Conservation (phyloP, 2,797 vertebrate genomes). For the Acrossocheilus fasciatus region DNA sequence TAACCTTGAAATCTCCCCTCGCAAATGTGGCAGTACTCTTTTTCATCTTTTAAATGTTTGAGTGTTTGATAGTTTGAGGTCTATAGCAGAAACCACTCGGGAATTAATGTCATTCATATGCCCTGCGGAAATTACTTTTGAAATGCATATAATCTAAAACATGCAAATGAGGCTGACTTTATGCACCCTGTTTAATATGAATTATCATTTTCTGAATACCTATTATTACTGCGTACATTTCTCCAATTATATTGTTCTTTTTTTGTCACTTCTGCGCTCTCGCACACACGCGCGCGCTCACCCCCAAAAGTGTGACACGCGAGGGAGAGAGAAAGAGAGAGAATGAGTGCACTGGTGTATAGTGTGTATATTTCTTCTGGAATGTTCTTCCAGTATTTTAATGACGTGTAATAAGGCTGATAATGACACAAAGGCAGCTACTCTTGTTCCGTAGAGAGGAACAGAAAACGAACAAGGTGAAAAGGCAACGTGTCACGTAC, state of each 20-base stretch:
- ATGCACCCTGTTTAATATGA: conserved; percentile 99
- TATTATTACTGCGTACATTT: conserved; percentile 98
- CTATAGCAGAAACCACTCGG: conserved; percentile 87
- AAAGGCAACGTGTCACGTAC: conserved; percentile 31
- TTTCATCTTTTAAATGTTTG: conserved; percentile 88
- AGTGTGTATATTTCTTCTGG: conserved; percentile 52
- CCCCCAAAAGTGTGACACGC: conserved; percentile 57
- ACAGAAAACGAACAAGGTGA: conserved; percentile 53
- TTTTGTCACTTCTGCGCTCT: conserved; percentile 84
- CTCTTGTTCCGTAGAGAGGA: conserved; percentile 55
- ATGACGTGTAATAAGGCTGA: conserved; percentile 83
- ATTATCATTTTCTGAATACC: conserved; percentile 98
- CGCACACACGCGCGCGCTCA: conserved; percentile 62
- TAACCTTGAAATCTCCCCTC: conserved; percentile 88
- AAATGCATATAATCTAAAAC: conserved; percentile 99
- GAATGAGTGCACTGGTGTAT: conserved; percentile 9
- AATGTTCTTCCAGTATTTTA: conserved; percentile 81
- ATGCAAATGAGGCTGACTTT: conserved; percentile 99
- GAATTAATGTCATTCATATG: conserved; percentile 98
- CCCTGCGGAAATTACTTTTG: conserved; percentile 99
- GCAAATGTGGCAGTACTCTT: conserved; percentile 77
- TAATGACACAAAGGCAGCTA: conserved; percentile 79
- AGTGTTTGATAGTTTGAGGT: conserved; percentile 86
- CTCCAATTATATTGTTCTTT: conserved; percentile 97
- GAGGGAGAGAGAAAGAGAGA: conserved; percentile 12